Conservation (phyloP, 1,140 invertebrate genomes). For the Luehdorfia chinensis region DNA sequence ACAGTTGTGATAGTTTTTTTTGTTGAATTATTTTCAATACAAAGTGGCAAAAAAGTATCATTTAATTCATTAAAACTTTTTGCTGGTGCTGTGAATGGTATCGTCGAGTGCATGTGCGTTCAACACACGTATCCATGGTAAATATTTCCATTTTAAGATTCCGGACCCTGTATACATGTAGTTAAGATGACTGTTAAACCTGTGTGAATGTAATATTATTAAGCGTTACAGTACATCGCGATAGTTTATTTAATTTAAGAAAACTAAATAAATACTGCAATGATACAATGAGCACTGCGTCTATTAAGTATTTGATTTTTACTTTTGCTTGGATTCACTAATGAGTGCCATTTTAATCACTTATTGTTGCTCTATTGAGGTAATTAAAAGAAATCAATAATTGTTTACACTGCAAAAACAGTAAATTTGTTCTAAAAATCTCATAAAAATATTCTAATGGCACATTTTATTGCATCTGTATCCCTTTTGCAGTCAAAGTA, state of each 20-base stretch:
- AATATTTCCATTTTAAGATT: neutral
- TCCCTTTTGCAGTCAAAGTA: too few species aligned
- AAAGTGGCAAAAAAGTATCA: too few species aligned
- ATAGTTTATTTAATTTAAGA: constrained; percentile 1
- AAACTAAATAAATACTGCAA: neutral
- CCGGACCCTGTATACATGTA: neutral
- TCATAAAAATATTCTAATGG: too few species aligned
- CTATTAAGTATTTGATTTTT: neutral
- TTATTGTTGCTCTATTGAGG: too few species aligned
- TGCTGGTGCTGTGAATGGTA: too few species aligned
- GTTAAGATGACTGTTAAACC: neutral
- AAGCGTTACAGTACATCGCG: neutral
- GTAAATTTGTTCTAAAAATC: too few species aligned
- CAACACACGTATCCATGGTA: neutral
- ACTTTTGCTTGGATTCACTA: neutral
- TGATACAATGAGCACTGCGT: neutral
- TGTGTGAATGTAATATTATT: constrained; percentile 5
- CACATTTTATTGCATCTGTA: too few species aligned
- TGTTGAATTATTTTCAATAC: too few species aligned
- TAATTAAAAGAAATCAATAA: too few species aligned
- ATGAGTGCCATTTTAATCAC: neutral
- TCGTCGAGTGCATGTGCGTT: neutral
- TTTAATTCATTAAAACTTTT: too few species aligned
- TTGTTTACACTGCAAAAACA: too few species aligned
- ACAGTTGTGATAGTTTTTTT: too few species aligned